Conservation (phyloP, 2,888 invertebrate species). For the Eudasyphora cyanicolor region DNA sequence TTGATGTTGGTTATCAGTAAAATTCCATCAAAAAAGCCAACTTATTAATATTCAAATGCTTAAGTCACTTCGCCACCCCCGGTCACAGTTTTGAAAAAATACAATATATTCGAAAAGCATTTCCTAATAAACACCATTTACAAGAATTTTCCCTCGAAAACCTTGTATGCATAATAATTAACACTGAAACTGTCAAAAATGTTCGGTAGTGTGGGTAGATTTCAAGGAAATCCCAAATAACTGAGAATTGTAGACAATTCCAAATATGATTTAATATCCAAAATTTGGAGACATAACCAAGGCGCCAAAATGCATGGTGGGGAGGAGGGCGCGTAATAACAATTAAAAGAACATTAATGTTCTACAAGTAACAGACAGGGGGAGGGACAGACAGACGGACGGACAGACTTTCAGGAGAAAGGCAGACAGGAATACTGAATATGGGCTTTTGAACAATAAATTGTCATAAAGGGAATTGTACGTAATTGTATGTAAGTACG, state of each 20-base stretch:
- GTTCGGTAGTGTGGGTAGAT: neutral
- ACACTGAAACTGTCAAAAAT: neutral
- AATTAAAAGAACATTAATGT: conserved; percentile 60
- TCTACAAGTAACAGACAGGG: neutral
- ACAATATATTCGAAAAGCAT: too few relatives aligned
- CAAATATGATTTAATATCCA: conserved; percentile 48
- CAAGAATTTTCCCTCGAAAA: conserved; percentile 46
- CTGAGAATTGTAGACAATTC: neutral
- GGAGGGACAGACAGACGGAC: neutral
- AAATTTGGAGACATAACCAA: conserved; percentile 8
- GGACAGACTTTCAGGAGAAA: neutral
- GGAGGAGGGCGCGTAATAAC: conserved; percentile 45
- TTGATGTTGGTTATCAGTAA: conserved; percentile 3
- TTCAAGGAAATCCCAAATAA: conserved; percentile 51
- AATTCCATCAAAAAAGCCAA: neutral
- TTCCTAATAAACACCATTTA: conserved; percentile 57
- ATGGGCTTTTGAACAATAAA: neutral
- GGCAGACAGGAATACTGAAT: conserved; percentile 2
- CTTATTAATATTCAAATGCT: conserved; percentile 21
- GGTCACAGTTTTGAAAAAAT: neutral
- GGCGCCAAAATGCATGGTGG: conserved; percentile 59
- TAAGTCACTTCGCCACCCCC: neutral
- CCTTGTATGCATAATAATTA: conserved; percentile 58
- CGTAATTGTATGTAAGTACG: conserved; percentile 2
- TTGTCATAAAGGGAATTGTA: conserved; percentile 26